These are phyloP conservation scores for Syngnathus typhle DNA, from an alignment of 2,113 vertebrate species.

Conservation along the genomic window DNA sequence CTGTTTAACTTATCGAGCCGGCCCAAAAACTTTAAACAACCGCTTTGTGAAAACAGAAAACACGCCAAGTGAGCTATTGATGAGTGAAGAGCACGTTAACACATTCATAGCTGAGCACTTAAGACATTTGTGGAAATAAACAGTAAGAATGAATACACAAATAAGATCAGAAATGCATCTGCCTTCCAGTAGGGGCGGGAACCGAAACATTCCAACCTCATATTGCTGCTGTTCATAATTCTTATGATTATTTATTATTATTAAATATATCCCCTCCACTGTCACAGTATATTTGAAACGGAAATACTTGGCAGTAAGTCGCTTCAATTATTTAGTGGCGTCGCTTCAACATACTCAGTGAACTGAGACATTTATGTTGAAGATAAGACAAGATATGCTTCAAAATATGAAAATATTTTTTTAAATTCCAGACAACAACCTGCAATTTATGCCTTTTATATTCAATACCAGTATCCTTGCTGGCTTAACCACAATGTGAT, in stretches of 20 bases:
- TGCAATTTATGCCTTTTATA: too few species aligned
- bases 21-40: slow-evolving; percentile 4
- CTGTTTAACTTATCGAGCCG: slow-evolving; percentile 14
- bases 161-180: neutral
- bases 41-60: slow-evolving; percentile 10
- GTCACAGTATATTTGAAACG: too few species aligned
- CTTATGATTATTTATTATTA: too few species aligned
- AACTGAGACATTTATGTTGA: too few species aligned
- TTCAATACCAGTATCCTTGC: neutral
- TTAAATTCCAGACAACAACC: too few species aligned
- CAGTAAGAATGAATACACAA: neutral
- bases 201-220: neutral
- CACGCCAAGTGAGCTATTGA: neutral
- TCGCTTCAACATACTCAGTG: too few species aligned
- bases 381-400: too few species aligned
- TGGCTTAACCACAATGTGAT: neutral
- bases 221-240: neutral
- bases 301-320: too few species aligned
- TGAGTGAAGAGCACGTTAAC: slow-evolving; percentile 1
- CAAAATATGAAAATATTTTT: too few species aligned
- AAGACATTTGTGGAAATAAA: neutral
- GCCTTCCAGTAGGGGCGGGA: neutral
- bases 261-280: too few species aligned
- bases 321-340: too few species aligned
- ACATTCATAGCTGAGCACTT: neutral